Conservation (phyloP, 2,113 vertebrate species). For the Hemiscyllium ocellatum region DNA sequence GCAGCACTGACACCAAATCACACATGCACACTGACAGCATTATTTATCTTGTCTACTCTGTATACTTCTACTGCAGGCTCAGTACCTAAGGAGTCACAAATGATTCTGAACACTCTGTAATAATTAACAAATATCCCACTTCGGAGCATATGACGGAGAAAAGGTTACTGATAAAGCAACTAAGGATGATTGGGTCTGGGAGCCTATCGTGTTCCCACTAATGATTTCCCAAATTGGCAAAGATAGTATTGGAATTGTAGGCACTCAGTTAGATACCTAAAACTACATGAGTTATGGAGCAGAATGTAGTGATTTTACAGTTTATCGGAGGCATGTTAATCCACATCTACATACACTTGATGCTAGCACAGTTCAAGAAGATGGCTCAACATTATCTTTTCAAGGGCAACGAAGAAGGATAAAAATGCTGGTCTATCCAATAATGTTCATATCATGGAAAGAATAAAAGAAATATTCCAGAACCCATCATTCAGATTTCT, state of each 20-base stretch:
- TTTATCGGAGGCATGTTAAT: neutral
- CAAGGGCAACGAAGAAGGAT: neutral
- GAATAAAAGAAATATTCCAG: neutral
- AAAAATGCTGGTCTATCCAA: neutral
- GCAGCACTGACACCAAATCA: no score
- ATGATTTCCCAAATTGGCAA: no score
- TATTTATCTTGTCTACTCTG: no score
- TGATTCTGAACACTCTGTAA: no score
- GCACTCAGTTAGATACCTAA: neutral
- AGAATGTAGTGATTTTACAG: neutral
- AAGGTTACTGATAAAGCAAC: no score
- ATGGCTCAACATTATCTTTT: neutral
- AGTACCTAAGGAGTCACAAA: no score
- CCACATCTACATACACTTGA: neutral
- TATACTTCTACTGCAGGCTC: no score
- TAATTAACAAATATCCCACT: no score
- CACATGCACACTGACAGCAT: no score
- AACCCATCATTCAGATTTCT: neutral
- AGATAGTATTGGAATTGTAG: neutral
- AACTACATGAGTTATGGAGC: neutral
- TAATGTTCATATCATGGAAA: neutral
- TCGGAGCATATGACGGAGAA: no score
- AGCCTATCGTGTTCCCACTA: no score
- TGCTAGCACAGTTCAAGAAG: neutral
- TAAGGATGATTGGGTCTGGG: no score